phyloP scores from a whole-genome alignment of 2,888 invertebrate species.

The Drosophila kuntzei region DNA sequence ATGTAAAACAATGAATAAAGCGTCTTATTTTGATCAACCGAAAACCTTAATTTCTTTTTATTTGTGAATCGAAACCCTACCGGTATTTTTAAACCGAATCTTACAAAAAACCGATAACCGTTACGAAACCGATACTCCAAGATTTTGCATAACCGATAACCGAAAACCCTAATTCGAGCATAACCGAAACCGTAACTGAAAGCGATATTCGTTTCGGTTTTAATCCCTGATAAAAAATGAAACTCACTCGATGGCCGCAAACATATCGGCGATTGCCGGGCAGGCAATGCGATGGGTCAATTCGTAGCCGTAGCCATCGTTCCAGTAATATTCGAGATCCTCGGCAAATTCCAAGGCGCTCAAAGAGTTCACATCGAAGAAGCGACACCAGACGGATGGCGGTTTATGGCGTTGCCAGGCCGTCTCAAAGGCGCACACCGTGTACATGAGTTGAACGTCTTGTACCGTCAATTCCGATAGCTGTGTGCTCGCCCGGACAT shows the following conservation, averaged over 20 bases:
- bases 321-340: constrained; percentile 93
- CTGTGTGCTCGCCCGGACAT: constrained; percentile 87
- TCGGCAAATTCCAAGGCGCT: constrained; percentile 90
- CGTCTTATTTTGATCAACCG: too few species aligned
- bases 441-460: constrained; percentile 89
- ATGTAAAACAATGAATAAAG: too few species aligned
- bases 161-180: too few species aligned
- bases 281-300: constrained; percentile 92
- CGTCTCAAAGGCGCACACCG: constrained; percentile 92
- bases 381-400: constrained; percentile 92
- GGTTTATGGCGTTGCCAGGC: constrained; percentile 89
- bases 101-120: too few species aligned
- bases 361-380: constrained; percentile 88
- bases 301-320: constrained; percentile 92
- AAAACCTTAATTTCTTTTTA: too few species aligned
- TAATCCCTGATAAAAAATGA: background rate
- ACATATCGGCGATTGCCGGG: constrained; percentile 89
- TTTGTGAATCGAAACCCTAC: too few species aligned
- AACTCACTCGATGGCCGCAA: constrained; percentile 89
- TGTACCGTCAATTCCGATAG: constrained; percentile 87
- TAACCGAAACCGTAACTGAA: too few species aligned
- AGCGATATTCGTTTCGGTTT: too few species aligned
- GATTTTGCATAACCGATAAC: too few species aligned
- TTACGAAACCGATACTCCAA: too few species aligned
- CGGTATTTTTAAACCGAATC: too few species aligned